Evolutionary conservation across 1,140 invertebrate genomes (phyloP).

Genomic region (Bicyclus anynana): DNA sequence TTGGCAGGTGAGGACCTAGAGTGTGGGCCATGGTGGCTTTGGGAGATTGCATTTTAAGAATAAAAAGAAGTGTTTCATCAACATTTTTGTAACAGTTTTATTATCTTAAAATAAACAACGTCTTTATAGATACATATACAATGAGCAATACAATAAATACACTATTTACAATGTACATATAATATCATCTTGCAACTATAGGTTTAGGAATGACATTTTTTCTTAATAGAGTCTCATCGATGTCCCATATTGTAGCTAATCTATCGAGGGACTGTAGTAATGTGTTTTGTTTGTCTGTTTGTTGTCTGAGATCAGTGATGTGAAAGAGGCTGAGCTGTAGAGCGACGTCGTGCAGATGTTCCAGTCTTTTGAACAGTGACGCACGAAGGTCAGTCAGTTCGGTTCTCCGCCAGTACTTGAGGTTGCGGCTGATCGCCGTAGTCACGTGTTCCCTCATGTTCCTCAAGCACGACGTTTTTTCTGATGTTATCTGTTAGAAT

Average conservation of each 20-base stretch:
- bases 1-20: too few relatives aligned
- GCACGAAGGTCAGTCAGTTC: slow-evolving; percentile 44
- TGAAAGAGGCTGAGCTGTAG: slow-evolving; percentile 57
- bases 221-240: slow-evolving; percentile 44
- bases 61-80: slow-evolving; percentile 22
- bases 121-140: slow-evolving; percentile 41
- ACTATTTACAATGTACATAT: slow-evolving; percentile 60
- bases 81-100: slow-evolving; percentile 50
- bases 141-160: slow-evolving; percentile 63
- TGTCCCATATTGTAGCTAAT: slow-evolving; percentile 54
- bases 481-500: slow-evolving; percentile 34
- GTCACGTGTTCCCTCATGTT: slow-evolving; percentile 57
- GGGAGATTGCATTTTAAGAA: background rate
- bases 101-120: slow-evolving; percentile 61
- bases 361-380: slow-evolving; percentile 59
- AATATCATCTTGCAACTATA: slow-evolving; percentile 59
- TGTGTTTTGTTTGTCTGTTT: slow-evolving; percentile 37
- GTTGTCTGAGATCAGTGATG: slow-evolving; percentile 48
- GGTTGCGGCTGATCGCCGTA: slow-evolving; percentile 55
- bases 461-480: slow-evolving; percentile 61
- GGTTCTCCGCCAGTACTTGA: slow-evolving; percentile 64
- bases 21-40: too few relatives aligned
- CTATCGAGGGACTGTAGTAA: slow-evolving; percentile 41
- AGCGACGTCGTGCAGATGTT: slow-evolving; percentile 58
- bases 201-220: slow-evolving; percentile 31